A percentile compares a stretch with the other conserved stretches of the same genome.
phyloP scores from a whole-genome alignment of 2,113 vertebrate genomes.

The Triplophysa siluroides region DNA sequence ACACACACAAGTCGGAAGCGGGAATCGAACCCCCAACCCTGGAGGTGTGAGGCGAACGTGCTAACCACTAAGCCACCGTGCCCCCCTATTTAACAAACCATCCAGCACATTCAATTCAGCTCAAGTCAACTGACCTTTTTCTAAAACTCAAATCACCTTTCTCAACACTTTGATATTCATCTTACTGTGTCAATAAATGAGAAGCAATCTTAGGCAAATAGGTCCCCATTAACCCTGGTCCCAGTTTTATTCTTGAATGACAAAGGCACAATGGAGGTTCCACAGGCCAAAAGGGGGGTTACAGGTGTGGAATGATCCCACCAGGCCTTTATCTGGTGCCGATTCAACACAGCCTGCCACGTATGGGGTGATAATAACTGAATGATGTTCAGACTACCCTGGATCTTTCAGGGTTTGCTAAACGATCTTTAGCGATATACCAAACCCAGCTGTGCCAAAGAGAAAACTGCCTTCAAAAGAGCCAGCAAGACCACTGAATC shows the following conservation, averaged over 20 bases:
- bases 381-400: conserved; percentile 40
- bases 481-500: conserved; percentile 35
- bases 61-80: too few species aligned
- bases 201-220: conserved; percentile 1
- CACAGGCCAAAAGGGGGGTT: conserved; percentile 14
- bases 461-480: conserved; percentile 31
- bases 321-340: conserved; percentile 44
- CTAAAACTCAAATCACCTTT: conserved; percentile 18
- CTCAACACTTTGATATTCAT: neutral
- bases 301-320: conserved; percentile 45
- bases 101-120: conserved; percentile 25
- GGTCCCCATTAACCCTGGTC: neutral
- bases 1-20: too few species aligned
- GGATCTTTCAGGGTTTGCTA: conserved; percentile 55
- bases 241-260: neutral
- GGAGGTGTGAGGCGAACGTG: too few species aligned
- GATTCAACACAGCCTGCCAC: conserved; percentile 44
- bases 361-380: conserved; percentile 60
- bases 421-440: conserved; percentile 51
- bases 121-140: conserved; percentile 23
- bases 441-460: conserved; percentile 55
- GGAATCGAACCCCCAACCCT: too few species aligned
- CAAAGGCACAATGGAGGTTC: conserved; percentile 18
- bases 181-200: conserved; percentile 21
- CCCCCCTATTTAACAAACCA: too few species aligned